A percentile compares a stretch with the other conserved stretches of the same genome.
phyloP scores from a whole-genome alignment of 2,888 invertebrate species.

The Phymatocera aterrima region DNA sequence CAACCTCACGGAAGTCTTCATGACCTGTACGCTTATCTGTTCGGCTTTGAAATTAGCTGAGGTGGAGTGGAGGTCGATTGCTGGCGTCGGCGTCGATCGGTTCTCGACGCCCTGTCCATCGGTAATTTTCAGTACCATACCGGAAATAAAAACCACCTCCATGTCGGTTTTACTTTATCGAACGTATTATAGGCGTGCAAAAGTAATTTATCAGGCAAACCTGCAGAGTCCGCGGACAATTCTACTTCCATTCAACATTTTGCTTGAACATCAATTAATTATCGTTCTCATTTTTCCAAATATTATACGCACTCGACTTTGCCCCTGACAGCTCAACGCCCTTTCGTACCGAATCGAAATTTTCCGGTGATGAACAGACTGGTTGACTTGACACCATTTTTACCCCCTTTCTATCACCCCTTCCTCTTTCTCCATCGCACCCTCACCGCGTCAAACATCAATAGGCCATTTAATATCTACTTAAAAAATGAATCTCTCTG shows the following conservation, averaged over 20 bases:
- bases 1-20: constrained; percentile 25
- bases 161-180: background rate
- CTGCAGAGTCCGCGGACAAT: constrained; percentile 19
- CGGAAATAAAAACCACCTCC: constrained; percentile 16
- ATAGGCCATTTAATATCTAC: background rate
- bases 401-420: background rate
- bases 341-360: constrained; percentile 16
- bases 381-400: constrained; percentile 14
- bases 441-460: background rate
- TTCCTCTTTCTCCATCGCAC: background rate
- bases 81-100: background rate
- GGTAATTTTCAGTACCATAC: constrained; percentile 33
- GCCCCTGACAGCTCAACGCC: constrained; percentile 14
- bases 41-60: background rate
- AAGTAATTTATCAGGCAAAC: constrained; percentile 27
- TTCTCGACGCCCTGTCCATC: constrained; percentile 2
- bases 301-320: constrained; percentile 30
- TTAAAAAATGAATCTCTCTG: background rate
- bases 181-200: background rate
- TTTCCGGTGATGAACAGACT: constrained; percentile 10
- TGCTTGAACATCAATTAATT: constrained; percentile 26
- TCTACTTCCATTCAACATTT: background rate
- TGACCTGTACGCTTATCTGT: constrained; percentile 32
- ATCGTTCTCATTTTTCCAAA: constrained; percentile 22
- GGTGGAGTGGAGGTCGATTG: background rate